Evolutionary conservation across 2,797 vertebrate genomes (phyloP), one percentile per base, ranked within the genome.

Genomic region (Pteropus rufus): DNA sequence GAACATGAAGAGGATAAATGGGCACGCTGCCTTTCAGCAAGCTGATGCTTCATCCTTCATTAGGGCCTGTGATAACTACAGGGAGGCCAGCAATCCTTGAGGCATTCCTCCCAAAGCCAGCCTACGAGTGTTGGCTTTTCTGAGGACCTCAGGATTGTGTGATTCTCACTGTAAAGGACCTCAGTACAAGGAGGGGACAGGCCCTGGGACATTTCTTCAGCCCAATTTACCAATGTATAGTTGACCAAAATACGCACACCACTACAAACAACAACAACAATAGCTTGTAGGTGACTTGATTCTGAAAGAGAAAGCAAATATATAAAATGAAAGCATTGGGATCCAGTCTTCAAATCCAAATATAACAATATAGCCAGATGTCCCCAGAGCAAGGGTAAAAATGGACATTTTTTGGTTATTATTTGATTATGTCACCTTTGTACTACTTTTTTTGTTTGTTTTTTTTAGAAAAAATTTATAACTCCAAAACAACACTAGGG

Each of bases 291-390:
- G n/a, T 49, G 65, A 92, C 52, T 36, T 90, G 31, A 90, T 60
- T 83, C 56, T 94, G 34, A 23, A 90, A 87, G 15, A 83, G 36
- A 96, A 67, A 64, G 10, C 46, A 93, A 94, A 86, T 79, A 58
- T 19, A 49, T 10, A 62, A 84, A 72, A 76, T 60, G 10, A 67
- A 77, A 56, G 36, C 77, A 18, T 80, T 89, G 65, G 54, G 46
- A 60, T 80, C 7, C 60, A 95, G 91, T 67, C 11, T 18, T 36
- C 34, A 94, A 67, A 73, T 73, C 39, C 36, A 85, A 95, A 91
- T 77, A 83, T 54, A 87, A 89, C 56, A 85, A 39, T 24, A 31
- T 52, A 75, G 36, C 34, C 76, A 93, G 19, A 44, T 77, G 70
- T 76, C 76, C 26, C 84, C 3, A 84, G n/a, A 11, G 10, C 14